Evolutionary conservation across 2,797 vertebrate genomes (phyloP), one percentile per base, ranked within the genome.

Genomic region (Pangasius sanitwongsei): DNA sequence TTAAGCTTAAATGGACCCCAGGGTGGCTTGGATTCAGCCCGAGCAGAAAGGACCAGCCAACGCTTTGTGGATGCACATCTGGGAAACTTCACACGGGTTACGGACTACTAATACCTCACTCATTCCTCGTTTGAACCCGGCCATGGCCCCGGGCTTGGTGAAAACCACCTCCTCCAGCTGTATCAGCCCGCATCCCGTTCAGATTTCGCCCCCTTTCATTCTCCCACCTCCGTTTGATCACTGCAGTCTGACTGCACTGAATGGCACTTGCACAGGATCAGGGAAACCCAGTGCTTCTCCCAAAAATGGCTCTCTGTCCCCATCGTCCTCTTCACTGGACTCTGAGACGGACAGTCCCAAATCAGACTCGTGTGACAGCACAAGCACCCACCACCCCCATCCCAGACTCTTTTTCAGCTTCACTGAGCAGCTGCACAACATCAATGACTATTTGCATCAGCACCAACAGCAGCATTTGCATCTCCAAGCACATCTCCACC

Each of bases 41-140:
- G 98, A 99, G 94, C 98, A 99, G 97, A 98, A 97, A 96, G 98
- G 98, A 96, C 98, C 98, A 94, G 98, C 98, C 93, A 98, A 98
- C 96, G 97, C 97, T 91, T 97, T 99, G 94, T 99, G 98, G 98
- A 99, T 99, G 98, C 97, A 97, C 91, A 97, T 98, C 95, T 99
- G 98, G 98, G 97, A 99, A 95, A 98, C 97, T 93, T 98, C 98
- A 95, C 97, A 98, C 96, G 97, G 97, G 94, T 95, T 95, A 83
- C 93, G 97, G 95, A 93, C 96, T 87, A 23, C 28, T 9, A 92
- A 94, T 20, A 77, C 37, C 92, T 94, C 95, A 88, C 93, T 94
- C 90, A 95, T 96, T 91, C 96, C 96, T 92, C 93, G 75, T 6
- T 15, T 81, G 61, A 63, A 86, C 88, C 94, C 95, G 57, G 61